Base-by-base conservation (phyloP, 2,113 vertebrate genomes). In the Sphaerodactylus townsendi region DNA sequence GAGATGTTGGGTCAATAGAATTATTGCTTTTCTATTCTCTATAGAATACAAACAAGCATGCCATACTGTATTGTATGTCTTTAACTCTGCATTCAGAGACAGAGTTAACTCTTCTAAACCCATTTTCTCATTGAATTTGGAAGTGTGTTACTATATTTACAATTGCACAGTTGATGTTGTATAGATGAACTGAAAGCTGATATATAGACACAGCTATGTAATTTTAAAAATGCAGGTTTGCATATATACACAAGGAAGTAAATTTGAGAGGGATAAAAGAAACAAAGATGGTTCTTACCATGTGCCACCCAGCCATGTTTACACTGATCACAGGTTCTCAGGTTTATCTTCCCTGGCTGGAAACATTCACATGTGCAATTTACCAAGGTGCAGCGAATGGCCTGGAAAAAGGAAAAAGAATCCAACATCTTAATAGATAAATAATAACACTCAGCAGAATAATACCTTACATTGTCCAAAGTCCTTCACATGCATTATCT, bases 301-400 rank as follows among this genome's bases (percentile, higher is more conserved):
- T 99, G 98, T 94, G 98, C 98, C 89, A 99, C 98, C 98, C 98
- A 99, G 94, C 98, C 98, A 93, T 99, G 98, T 96, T 99, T 99
- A 95, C 98, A 99, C 93, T 99, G 98, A 95, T 99, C 98, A 93
- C 98, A 99, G 93, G 98, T 99, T 93, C 98, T 97, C 93, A 99
- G 96, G 96, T 99, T 98, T 96, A 99, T 99, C 97, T 99, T 99
- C 87, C 98, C 98, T 2, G 98, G 98, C 95, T 99, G 98, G 96
- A 99, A 99, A 97, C 98, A 99, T 95, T 99, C 98, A 92, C 98
- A 99, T 5, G 98, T 99, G 97, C 98, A 99, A 96, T 99, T 99
- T 95, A 99, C 98, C 97, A 99, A 95, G 94, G 98, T 99, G 96
- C 98, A 99, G 94, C 98, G 98, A 95, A 99, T 99, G 94, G 98